phyloP scores from a whole-genome alignment of 2,797 vertebrate genomes.

The Discoglossus pictus region DNA sequence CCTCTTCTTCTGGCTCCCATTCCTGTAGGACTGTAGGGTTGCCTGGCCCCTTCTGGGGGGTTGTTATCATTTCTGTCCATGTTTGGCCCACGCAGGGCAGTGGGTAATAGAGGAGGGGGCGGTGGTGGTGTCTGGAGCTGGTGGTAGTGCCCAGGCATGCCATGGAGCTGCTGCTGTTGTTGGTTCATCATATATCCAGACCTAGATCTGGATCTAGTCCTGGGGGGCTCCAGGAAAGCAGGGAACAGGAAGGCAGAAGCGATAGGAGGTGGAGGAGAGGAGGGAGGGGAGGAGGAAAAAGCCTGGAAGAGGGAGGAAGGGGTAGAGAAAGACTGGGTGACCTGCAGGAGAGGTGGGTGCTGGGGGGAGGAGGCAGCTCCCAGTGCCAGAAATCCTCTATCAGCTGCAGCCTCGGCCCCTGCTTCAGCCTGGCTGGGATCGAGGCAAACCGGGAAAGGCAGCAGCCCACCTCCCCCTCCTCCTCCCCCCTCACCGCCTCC shows the following conservation, averaged over 20 bases:
- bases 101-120: background rate
- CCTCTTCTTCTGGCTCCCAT: slow-evolving; percentile 15
- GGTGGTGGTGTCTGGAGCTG: slow-evolving; percentile 25
- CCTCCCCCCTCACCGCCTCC: slow-evolving; percentile 37
- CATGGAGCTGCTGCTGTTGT: slow-evolving; percentile 35
- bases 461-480: slow-evolving; percentile 33
- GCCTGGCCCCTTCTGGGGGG: slow-evolving; percentile 23
- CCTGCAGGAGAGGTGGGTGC: slow-evolving; percentile 35
- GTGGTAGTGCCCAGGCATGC: slow-evolving; percentile 26
- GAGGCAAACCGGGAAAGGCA: slow-evolving; percentile 39
- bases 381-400: slow-evolving; percentile 6
- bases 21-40: slow-evolving; percentile 25
- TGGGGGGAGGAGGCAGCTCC: slow-evolving; percentile 4
- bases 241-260: slow-evolving; percentile 27
- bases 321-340: slow-evolving; percentile 31
- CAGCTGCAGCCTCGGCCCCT: slow-evolving; percentile 44
- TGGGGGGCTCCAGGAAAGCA: slow-evolving; percentile 44
- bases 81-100: slow-evolving; percentile 14
- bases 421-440: slow-evolving; percentile 41
- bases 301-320: slow-evolving; percentile 27
- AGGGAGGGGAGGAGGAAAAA: slow-evolving; percentile 21
- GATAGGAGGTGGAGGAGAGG: slow-evolving; percentile 7
- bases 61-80: slow-evolving; percentile 34
- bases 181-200: slow-evolving; percentile 49
- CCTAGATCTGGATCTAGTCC: slow-evolving; percentile 49